Conservation (phyloP, 2,888 invertebrate species). For the Troides oblongomaculatus region DNA sequence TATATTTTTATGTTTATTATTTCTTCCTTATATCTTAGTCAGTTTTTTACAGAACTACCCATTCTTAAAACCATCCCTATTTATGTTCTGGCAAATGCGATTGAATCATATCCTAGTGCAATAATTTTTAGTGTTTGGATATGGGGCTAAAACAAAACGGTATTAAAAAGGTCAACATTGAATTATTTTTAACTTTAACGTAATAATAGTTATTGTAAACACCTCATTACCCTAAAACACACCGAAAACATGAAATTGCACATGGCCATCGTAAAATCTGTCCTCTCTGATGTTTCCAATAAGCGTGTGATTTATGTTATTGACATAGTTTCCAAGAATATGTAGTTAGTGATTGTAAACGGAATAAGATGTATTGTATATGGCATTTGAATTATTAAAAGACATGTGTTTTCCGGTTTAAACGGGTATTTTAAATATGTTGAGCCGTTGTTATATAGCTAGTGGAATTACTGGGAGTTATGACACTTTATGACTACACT, state of each 20-base stretch:
- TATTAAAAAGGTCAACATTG: background rate
- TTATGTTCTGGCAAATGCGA: too few relatives aligned
- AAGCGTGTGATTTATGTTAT: slow-evolving; percentile 34
- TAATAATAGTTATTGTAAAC: slow-evolving; percentile 41
- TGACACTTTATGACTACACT: too few relatives aligned
- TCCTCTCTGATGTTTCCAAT: slow-evolving; percentile 39
- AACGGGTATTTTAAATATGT: too few relatives aligned
- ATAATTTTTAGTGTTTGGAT: background rate
- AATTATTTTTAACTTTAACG: slow-evolving; percentile 17
- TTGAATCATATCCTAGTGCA: background rate
- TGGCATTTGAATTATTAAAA: background rate
- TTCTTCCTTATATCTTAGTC: too few relatives aligned
- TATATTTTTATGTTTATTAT: too few relatives aligned
- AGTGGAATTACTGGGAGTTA: too few relatives aligned
- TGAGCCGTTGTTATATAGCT: too few relatives aligned
- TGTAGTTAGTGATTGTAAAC: slow-evolving; percentile 1
- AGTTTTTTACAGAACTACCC: too few relatives aligned
- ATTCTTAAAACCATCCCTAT: too few relatives aligned
- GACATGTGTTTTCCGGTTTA: too few relatives aligned
- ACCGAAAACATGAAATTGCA: slow-evolving; percentile 42
- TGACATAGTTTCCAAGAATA: slow-evolving; percentile 32
- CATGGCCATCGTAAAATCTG: slow-evolving; percentile 59
- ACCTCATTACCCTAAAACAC: slow-evolving; percentile 40
- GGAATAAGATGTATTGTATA: background rate
- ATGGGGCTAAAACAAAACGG: background rate